Conservation (phyloP, 2,888 invertebrate species). For the Hipparchia semele region DNA sequence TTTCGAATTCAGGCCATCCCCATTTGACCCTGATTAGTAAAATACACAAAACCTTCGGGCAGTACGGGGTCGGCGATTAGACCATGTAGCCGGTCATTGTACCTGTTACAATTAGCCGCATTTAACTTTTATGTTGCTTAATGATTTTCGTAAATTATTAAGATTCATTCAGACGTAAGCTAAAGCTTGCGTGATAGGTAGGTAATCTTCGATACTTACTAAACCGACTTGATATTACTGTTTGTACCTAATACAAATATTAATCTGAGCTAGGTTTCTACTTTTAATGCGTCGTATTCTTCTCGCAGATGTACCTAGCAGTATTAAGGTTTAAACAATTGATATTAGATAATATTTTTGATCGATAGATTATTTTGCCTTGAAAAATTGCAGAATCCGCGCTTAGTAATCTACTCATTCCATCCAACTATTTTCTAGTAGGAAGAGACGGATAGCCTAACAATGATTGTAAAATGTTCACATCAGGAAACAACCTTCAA, state of each 20-base stretch:
- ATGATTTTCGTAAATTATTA: background rate
- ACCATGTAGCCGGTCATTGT: constrained; percentile 34
- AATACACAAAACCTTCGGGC: constrained; percentile 24
- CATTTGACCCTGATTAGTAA: constrained; percentile 21
- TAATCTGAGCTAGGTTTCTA: no score
- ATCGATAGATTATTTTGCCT: background rate
- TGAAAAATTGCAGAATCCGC: background rate
- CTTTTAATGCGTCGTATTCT: no score
- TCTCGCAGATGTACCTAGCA: no score
- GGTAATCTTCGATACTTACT: background rate
- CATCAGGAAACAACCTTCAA: constrained; percentile 55
- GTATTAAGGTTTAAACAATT: no score
- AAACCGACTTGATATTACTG: no score
- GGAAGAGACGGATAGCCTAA: background rate
- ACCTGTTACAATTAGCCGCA: constrained; percentile 24
- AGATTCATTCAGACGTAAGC: background rate
- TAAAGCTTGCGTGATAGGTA: constrained; percentile 6
- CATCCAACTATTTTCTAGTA: background rate
- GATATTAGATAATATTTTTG: background rate
- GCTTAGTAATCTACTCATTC: background rate
- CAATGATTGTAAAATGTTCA: constrained; percentile 18
- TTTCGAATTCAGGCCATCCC: constrained; percentile 28
- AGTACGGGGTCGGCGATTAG: constrained; percentile 25
- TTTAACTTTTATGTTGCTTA: background rate
- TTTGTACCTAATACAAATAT: no score